phyloP scores from a whole-genome alignment of 37 sponge, comb jelly and placozoan genomes.

The Cliona cf. orientalis region DNA sequence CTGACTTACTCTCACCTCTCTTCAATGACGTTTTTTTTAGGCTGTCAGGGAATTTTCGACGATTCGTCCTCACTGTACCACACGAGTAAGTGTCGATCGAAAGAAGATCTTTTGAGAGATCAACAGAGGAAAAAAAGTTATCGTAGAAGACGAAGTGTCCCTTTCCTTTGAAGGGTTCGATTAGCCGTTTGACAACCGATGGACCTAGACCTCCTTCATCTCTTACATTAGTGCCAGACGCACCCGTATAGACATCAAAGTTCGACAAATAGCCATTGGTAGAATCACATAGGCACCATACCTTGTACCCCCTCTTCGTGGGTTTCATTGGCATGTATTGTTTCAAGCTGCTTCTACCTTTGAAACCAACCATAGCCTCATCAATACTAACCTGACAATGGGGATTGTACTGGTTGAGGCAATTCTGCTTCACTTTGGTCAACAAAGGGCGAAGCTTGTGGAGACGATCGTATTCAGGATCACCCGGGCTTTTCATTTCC shows the following conservation, averaged over 20 bases:
- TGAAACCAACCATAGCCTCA: conserved; percentile 42
- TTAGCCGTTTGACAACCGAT: no score
- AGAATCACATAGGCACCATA: conserved; percentile 15
- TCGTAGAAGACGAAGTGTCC: no score
- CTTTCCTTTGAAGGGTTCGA: no score
- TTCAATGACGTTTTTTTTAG: no score
- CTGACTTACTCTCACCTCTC: no score
- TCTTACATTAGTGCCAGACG: no score
- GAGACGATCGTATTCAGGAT: neutral
- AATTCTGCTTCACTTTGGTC: neutral
- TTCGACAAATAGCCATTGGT: conserved; percentile 3
- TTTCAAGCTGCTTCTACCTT: conserved; percentile 8
- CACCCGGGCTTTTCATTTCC: neutral
- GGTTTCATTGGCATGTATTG: conserved; percentile 21
- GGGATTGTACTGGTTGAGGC: neutral
- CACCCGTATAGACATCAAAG: neutral
- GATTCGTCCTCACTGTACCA: no score
- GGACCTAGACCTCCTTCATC: no score
- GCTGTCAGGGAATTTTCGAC: no score
- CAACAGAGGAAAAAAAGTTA: no score
- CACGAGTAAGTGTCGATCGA: no score
- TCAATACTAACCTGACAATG: neutral
- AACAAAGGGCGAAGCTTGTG: neutral
- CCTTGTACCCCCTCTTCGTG: conserved; percentile 33
- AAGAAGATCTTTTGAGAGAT: no score